Evolutionary conservation across 2,888 invertebrate species (phyloP), one percentile per base, ranked within the genome.

Genomic region (Flexamia atlantica): DNA sequence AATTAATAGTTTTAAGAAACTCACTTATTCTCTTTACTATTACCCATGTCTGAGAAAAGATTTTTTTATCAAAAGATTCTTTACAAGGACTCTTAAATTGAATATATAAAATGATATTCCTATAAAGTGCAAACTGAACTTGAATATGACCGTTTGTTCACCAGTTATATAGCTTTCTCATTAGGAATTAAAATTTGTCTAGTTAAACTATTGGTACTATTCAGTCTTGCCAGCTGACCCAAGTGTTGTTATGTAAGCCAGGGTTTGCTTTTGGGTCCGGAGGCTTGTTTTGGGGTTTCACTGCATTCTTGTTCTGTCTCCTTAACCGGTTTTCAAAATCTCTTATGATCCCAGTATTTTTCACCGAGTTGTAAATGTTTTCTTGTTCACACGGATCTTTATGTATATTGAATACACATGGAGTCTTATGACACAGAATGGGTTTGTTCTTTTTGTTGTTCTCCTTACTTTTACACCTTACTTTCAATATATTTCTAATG

Each of bases 171-270:
- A n/a, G n/a, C n/a, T n/a, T n/a, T n/a, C n/a, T n/a, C n/a, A n/a
- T n/a, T n/a, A n/a, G n/a, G n/a, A n/a, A n/a, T n/a, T n/a, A n/a
- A n/a, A n/a, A n/a, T n/a, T n/a, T n/a, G n/a, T n/a, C n/a, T n/a
- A n/a, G n/a, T n/a, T n/a, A n/a, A n/a, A n/a, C n/a, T n/a, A n/a
- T n/a, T n/a, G n/a, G n/a, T n/a, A n/a, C n/a, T n/a, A n/a, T n/a
- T n/a, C 46, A 46, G 60, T 86, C 86, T n/a, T 84, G 64, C 86
- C 86, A 86, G 46, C 72, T 72, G n/a, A 81, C 60, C 86, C 86
- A 86, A 60, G 84, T 84, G 17, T 83, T 68, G 28, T 82, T 79
- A 30, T 85, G 83, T 12, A 79, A 70, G 1, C 25, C 36, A 10
- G 86, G 86, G 82, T 85, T 80, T 0, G 86, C 83, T 32, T 74